phyloP scores from a whole-genome alignment of 2,888 invertebrate species.

The Lithodes maja region DNA sequence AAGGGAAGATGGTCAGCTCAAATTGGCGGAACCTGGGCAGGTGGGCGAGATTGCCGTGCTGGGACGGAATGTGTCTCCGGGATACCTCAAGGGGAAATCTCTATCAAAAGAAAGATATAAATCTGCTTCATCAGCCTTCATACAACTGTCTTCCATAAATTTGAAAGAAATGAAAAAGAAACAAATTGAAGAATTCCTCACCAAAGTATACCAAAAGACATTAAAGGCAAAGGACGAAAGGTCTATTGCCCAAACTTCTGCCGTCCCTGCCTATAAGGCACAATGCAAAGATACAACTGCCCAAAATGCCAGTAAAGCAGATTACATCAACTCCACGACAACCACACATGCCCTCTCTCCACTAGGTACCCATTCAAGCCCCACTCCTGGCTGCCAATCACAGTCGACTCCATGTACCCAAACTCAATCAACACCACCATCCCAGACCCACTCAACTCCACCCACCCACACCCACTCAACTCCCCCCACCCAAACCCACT shows the following conservation, averaged over 20 bases:
- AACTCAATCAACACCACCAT: background rate
- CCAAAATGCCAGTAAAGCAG: background rate
- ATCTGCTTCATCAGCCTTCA: constrained; percentile 19
- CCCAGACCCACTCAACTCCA: background rate
- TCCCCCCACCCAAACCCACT: background rate
- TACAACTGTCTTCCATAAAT: constrained; percentile 29
- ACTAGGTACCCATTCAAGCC: too few species aligned
- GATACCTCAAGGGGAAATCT: constrained; percentile 38
- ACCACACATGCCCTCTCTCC: too few species aligned
- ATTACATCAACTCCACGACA: background rate
- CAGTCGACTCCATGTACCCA: background rate
- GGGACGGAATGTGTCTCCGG: constrained; percentile 50
- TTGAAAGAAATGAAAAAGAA: constrained; percentile 25
- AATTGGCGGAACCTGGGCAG: constrained; percentile 30
- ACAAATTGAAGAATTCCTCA: background rate
- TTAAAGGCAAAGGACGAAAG: background rate
- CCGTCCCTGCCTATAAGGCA: background rate
- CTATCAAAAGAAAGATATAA: background rate
- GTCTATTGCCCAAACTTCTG: background rate
- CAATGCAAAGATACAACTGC: background rate
- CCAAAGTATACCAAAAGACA: constrained; percentile 4
- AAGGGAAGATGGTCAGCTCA: constrained; percentile 2
- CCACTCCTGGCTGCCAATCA: too few species aligned
- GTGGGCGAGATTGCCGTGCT: constrained; percentile 54
- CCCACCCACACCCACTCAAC: background rate